Percentiles rank a stretch among this genome's conserved stretches.
phyloP scores from a whole-genome alignment of 2,113 vertebrate species.

The Forbesichthys agassizii region DNA sequence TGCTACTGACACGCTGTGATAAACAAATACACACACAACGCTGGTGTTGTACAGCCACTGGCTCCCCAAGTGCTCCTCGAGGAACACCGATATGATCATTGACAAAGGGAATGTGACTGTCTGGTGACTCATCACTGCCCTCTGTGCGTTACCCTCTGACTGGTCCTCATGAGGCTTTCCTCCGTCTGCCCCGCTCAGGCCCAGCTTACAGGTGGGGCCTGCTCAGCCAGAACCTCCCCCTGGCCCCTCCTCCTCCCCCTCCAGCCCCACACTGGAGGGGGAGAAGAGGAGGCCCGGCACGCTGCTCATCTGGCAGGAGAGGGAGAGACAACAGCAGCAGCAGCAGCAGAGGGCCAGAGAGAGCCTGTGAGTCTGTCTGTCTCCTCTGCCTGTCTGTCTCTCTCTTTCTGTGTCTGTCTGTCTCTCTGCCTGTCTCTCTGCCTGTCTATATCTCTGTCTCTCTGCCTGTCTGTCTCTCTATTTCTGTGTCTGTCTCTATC shows the following conservation, averaged over 20 bases:
- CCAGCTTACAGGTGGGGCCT: slow-evolving; percentile 44
- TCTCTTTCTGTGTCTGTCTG: neutral
- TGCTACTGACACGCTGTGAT: neutral
- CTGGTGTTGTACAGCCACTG: neutral
- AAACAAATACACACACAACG: neutral
- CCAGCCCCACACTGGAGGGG: slow-evolving; percentile 64
- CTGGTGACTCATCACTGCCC: neutral
- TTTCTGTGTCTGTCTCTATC: too few species aligned
- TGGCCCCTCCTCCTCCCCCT: slow-evolving; percentile 39
- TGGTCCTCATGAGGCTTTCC: neutral
- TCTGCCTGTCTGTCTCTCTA: too few species aligned
- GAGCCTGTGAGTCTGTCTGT: slow-evolving; percentile 44
- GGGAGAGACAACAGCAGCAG: slow-evolving; percentile 78
- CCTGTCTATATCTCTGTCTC: too few species aligned
- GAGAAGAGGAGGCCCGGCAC: slow-evolving; percentile 81
- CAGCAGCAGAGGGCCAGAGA: slow-evolving; percentile 72
- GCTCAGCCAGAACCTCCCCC: slow-evolving; percentile 1
- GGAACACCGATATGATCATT: neutral
- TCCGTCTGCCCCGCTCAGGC: slow-evolving; percentile 20
- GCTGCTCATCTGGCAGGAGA: slow-evolving; percentile 86
- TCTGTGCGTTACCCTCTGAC: neutral
- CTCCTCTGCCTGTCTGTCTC: neutral
- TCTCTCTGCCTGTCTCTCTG: too few species aligned
- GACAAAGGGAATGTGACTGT: too few species aligned
- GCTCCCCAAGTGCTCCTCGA: neutral